Base-by-base conservation (phyloP, 1,140 invertebrate species). In the Artemia franciscana region DNA sequence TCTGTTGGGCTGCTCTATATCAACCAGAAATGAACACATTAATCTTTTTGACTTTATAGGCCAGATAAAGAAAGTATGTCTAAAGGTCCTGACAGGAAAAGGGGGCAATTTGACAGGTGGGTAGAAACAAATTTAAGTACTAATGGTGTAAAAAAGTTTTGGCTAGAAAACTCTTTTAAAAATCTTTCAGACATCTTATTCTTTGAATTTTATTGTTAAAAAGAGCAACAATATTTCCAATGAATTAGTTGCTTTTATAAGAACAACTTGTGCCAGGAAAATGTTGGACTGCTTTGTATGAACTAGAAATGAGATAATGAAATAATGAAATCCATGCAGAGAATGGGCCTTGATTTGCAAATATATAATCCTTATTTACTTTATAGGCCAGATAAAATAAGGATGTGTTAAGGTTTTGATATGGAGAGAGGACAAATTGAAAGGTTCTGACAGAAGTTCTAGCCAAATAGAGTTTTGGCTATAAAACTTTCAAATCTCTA, bases 301-400 rank as follows among this genome's bases (percentile, higher is more conserved):
- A 60, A 60, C 59, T 25, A 24, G 12, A 1, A 60, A 23, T 24
- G 59, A 60, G 59, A 60, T 4, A 21, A 27, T 1, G 12, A 12
- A 2, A 26, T 23, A n/a, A 60, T n/a, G 24, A 60, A 26, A 21
- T 12, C 12, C n/a, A 12, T 60, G 26, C 15, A 12, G 26, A 27
- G 21, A 15, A n/a, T n/a, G 26, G 26, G 26, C n/a, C 5, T 60
- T 5, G 23, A 60, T 26, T 18, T 60, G 24, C 7, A 60, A n/a
- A 27, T 60, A 7, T 3, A 60, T n/a, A 18, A 60, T 27, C n/a
- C 23, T 26, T 60, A 60, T 27, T 26, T 60, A 12, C 26, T 60
- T n/a, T 26, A 60, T 21, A 60, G 59, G 26, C 59, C 59, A 26
- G 59, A 60, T 27, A 23, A 60, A 21, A 21, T 60, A 25, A 27